A percentile compares a stretch with the other conserved stretches of the same genome.
phyloP scores from a whole-genome alignment of 2,888 invertebrate genomes.

The Stenolophus ochropezus region DNA sequence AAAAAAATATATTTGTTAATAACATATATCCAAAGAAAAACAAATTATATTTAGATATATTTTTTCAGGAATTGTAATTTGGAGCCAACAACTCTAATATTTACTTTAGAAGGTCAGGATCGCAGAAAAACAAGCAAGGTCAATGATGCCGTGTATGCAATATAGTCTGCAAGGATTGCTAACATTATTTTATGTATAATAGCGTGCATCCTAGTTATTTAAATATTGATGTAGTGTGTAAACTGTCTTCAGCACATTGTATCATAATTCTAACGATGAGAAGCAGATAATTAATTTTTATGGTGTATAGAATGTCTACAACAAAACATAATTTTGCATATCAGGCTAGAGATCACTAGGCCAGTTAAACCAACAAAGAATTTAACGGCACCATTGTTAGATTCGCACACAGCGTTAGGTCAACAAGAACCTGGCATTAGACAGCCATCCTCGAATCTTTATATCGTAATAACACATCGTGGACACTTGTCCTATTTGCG shows the following conservation, averaged over 20 bases:
- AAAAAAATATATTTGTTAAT: too few relatives aligned
- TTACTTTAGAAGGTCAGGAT: too few relatives aligned
- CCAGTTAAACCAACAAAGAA: not conserved
- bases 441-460: constrained; percentile 9
- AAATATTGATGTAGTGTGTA: not conserved
- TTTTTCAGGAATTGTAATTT: too few relatives aligned
- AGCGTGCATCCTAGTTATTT: not conserved
- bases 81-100: too few relatives aligned
- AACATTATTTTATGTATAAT: not conserved
- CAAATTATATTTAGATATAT: too few relatives aligned
- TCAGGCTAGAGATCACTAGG: not conserved
- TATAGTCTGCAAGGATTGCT: too few relatives aligned
- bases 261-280: not conserved
- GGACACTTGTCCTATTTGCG: constrained; percentile 22
- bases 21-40: too few relatives aligned
- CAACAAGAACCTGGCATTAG: not conserved
- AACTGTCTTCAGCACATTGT: not conserved
- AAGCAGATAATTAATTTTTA: not conserved
- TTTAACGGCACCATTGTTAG: constrained; percentile 28
- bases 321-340: not conserved
- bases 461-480: constrained; percentile 20
- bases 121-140: too few relatives aligned
- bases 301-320: not conserved
- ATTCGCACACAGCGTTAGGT: constrained; percentile 6
- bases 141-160: too few relatives aligned